phyloP scores from a whole-genome alignment of 2,797 vertebrate genomes.

The Erpetoichthys calabaricus region DNA sequence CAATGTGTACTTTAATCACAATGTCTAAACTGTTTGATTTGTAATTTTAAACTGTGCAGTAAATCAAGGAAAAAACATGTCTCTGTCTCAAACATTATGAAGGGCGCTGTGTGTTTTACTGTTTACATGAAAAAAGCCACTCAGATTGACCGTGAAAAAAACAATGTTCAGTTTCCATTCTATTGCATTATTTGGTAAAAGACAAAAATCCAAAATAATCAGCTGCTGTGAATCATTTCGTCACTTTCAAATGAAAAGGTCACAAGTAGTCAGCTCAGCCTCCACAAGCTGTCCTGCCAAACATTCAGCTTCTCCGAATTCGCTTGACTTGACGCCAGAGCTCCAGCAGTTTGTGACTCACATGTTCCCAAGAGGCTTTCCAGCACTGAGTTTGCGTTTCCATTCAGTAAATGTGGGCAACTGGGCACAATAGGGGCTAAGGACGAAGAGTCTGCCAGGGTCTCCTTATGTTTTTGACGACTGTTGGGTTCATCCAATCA shows the following conservation, averaged over 20 bases:
- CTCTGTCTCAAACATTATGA: too few relatives aligned
- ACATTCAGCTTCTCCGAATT: slow-evolving; percentile 14
- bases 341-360: slow-evolving; percentile 19
- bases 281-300: slow-evolving; percentile 6
- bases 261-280: slow-evolving; percentile 9
- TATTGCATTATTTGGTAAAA: too few relatives aligned
- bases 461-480: not conserved
- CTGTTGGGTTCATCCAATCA: too few relatives aligned
- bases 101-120: too few relatives aligned
- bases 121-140: too few relatives aligned
- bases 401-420: slow-evolving; percentile 16
- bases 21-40: too few relatives aligned
- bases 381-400: slow-evolving; percentile 2
- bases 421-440: slow-evolving; percentile 5
- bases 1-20: too few relatives aligned
- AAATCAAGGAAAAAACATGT: too few relatives aligned
- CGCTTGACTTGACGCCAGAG: slow-evolving; percentile 12
- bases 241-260: slow-evolving; percentile 5
- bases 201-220: not conserved
- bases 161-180: too few relatives aligned
- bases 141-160: too few relatives aligned
- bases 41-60: too few relatives aligned
- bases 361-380: slow-evolving; percentile 12
- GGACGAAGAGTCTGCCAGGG: slow-evolving; percentile 8
- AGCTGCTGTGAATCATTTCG: slow-evolving; percentile 10